Evolutionary conservation across 2,113 vertebrate genomes (phyloP), one percentile per base, ranked within the genome.

Genomic region (Pachypanchax playfairii): DNA sequence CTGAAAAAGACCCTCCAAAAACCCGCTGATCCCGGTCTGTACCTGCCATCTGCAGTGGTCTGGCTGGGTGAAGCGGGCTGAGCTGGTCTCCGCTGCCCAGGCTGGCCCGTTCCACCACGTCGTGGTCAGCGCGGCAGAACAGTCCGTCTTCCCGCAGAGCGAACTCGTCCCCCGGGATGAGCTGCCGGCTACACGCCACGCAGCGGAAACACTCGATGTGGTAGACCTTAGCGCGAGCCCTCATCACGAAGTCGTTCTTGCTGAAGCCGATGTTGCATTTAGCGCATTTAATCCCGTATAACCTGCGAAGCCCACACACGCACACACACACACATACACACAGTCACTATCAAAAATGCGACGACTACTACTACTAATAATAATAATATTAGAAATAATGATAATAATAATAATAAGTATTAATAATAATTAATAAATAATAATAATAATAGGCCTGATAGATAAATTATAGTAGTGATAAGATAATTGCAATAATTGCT

Each of bases 181-280:
- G 95, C 89, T 98, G 97, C 51, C 97, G 93, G 90, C 96, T 97
- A 91, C 97, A 99, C 81, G 96, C 96, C 91, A 98, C 96, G 82
- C 97, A 99, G 79, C 96, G 95, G 90, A 98, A 99, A 90, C 97
- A 99, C 88, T 98, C 97, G 89, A 98, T 97, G 91, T 99, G 97
- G 91, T 98, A 99, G 69, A 98, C 96, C 86, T 98, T 96, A 88
- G 95, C 92, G 53, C 97, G 96, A 60, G 96, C 96, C 51, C 96
- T 88, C 97, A 99, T 98, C 89, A 98, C 97, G 79, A 99, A 98
- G 92, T 98, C 96, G 59, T 97, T 99, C 91, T 97, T 98, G 89
- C 96, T 98, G 94, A 99, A 99, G 76, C 96, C 95, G 83, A 98
- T 96, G 91, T 95, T 97, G 91, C 97, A 99, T 87, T 99, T 99